phyloP scores from a whole-genome alignment of 2,797 vertebrate genomes.

The Cossypha heuglini region DNA sequence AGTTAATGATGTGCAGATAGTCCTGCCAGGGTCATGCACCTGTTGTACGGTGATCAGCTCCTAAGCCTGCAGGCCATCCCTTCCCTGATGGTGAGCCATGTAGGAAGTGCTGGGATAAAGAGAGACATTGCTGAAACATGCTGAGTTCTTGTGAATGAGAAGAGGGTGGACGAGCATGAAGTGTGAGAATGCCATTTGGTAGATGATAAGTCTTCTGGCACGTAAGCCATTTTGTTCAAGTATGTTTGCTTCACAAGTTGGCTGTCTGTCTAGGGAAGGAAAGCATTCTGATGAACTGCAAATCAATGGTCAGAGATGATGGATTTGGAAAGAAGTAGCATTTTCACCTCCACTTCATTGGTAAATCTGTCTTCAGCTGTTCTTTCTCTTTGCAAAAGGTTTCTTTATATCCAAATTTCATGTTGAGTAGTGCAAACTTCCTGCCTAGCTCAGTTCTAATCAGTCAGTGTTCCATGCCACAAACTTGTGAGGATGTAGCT shows the following conservation, averaged over 20 bases:
- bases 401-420: not conserved
- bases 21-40: not conserved
- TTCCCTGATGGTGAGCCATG: not conserved
- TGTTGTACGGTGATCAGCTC: not conserved
- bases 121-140: not conserved
- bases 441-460: not conserved
- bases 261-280: not conserved
- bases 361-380: not conserved
- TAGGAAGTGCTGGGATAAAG: not conserved
- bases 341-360: not conserved
- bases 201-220: not conserved
- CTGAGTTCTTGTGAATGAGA: not conserved
- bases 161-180: not conserved
- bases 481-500: not conserved
- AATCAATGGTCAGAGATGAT: not conserved
- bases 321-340: not conserved
- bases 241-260: not conserved
- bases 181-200: not conserved
- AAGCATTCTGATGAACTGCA: not conserved
- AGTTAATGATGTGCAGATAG: not conserved
- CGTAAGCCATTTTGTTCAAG: rapidly evolving
- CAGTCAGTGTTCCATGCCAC: not conserved
- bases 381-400: not conserved
- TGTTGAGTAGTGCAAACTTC: not conserved
- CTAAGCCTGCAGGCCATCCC: not conserved